phyloP scores from a whole-genome alignment of 2,113 vertebrate genomes.

The Trogon surrucura region DNA sequence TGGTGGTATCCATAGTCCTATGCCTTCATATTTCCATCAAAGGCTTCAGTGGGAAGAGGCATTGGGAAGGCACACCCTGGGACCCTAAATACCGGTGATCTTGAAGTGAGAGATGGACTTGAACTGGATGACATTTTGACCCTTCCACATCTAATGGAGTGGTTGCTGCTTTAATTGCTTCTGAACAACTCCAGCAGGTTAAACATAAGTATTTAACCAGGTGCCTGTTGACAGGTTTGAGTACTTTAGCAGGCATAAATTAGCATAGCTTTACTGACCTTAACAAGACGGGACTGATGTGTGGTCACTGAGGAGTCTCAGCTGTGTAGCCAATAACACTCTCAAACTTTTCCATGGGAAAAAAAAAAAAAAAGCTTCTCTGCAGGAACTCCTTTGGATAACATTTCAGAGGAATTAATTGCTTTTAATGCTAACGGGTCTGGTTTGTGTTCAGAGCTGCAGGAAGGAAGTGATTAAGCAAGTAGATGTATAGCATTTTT shows the following conservation, averaged over 20 bases:
- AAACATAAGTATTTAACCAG: conserved; percentile 40
- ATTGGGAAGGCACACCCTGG: not conserved
- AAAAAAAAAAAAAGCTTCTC: not conserved
- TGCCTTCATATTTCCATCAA: not conserved
- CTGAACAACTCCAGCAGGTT: conserved; percentile 28
- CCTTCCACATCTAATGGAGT: not conserved
- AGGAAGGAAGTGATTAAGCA: conserved; percentile 15
- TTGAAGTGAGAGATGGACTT: not conserved
- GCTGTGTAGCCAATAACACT: not conserved
- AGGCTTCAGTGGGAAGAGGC: not conserved
- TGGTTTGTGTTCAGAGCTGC: not conserved
- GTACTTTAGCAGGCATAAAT: conserved; percentile 44
- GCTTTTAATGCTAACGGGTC: not conserved
- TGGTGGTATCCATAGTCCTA: not conserved
- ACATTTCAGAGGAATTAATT: not conserved
- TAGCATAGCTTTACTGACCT: conserved; percentile 30
- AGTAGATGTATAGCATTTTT: conserved; percentile 5
- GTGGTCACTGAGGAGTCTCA: not conserved
- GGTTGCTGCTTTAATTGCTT: conserved; percentile 34
- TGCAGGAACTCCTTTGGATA: not conserved
- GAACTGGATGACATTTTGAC: not conserved
- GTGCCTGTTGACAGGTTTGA: conserved; percentile 18
- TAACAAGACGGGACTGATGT: conserved; percentile 41
- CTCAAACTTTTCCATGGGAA: not conserved
- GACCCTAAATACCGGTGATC: not conserved